Base-by-base conservation (phyloP, 2,888 invertebrate species). In the Teleogryllus oceanicus region DNA sequence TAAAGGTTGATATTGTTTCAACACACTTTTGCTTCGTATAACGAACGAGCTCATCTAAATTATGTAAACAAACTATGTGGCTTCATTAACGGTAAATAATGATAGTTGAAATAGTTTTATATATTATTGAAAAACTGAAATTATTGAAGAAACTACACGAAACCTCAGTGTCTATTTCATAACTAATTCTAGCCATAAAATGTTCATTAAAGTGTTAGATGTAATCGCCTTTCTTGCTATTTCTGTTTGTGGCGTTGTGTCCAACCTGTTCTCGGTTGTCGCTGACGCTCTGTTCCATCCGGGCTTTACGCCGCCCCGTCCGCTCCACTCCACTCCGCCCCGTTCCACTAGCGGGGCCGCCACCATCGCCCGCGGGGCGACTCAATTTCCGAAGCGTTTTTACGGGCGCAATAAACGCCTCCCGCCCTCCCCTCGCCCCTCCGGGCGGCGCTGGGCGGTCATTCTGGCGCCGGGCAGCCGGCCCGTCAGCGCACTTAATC, bases 381-480 rank as follows among this genome's bases (percentile, higher is more conserved):
- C 62, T 62, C 62, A 62, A 62, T 62, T 62, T 62, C 62, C 62
- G 62, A 62, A 62, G 62, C 13, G 62, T 62, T 62, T 62, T 62
- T 62, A 62, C 62, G 62, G 62, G 62, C 62, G 62, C 62, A 62
- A 62, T 62, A 62, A 62, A 62, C 62, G 62, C 62, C 62, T 62
- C 62, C 62, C 62, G 2, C 18, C 62, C 13, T n/a, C 16, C 62
- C 16, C 16, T 5, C n/a, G 11, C 16, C 10, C 16, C 16, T 13
- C 16, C 13, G 16, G 62, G 62, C 62, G 62, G 16, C 13, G 62
- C 13, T 18, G 62, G 62, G 13, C 62, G 62, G 62, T n/a, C n/a
- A 37, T 37, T 37, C 37, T 37, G 37, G 37, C 37, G 37, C 13
- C 13, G 62, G 62, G 13, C 16, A n/a, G 62, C 62, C n/a, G 62